phyloP scores from a whole-genome alignment of 2,888 invertebrate genomes.

The Cantharis flavilabris region DNA sequence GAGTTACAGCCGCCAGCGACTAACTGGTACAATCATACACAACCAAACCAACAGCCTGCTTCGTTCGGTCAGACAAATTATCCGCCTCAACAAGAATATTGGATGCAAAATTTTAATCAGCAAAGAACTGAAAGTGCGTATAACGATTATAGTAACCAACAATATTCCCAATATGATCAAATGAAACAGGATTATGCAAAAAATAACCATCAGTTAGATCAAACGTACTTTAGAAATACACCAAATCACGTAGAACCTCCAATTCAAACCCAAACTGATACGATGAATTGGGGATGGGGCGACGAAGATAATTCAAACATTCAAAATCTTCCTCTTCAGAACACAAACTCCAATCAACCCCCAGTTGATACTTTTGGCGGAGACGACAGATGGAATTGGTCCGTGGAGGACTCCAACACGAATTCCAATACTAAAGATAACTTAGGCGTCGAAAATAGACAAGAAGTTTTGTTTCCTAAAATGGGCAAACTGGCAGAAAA shows the following conservation, averaged over 20 bases:
- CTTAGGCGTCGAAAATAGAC: slow-evolving; percentile 46
- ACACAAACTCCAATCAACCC: slow-evolving; percentile 35
- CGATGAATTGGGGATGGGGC: slow-evolving; percentile 68
- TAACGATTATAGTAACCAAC: background rate
- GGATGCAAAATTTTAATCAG: slow-evolving; percentile 38
- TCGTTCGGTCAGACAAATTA: slow-evolving; percentile 35
- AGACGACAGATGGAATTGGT: slow-evolving; percentile 67
- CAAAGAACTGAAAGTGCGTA: slow-evolving; percentile 2
- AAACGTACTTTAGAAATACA: slow-evolving; percentile 16
- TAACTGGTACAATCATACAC: slow-evolving; percentile 56
- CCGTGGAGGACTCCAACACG: slow-evolving; percentile 57
- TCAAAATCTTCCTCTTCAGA: slow-evolving; percentile 38
- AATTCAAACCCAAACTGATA: slow-evolving; percentile 43
- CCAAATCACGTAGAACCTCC: slow-evolving; percentile 47
- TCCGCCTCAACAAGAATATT: slow-evolving; percentile 39
- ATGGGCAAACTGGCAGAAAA: slow-evolving; percentile 46
- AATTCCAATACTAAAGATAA: slow-evolving; percentile 25
- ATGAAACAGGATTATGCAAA: slow-evolving; percentile 44
- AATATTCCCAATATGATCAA: slow-evolving; percentile 38
- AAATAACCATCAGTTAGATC: slow-evolving; percentile 32
- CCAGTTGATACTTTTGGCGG: slow-evolving; percentile 60
- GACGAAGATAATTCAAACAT: slow-evolving; percentile 56
- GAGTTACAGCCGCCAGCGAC: slow-evolving; percentile 54
- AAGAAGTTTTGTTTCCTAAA: slow-evolving; percentile 57
- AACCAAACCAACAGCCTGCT: slow-evolving; percentile 32